These are phyloP conservation scores for Halictus rubicundus DNA, from an alignment of 1,140 invertebrate species.

Conservation along the genomic window DNA sequence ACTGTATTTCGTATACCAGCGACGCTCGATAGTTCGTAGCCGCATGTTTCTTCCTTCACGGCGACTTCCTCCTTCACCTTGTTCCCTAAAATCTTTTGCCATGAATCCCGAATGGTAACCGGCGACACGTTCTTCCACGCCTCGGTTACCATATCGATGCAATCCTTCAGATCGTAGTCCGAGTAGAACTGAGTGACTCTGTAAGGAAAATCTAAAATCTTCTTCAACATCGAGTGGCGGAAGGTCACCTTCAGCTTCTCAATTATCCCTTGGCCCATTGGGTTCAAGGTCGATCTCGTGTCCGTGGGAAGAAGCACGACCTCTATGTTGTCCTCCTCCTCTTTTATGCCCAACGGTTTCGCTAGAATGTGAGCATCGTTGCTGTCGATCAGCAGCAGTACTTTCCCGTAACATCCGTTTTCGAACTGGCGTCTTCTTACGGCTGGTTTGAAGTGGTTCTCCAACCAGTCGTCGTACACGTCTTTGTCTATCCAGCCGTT, in stretches of 20 bases:
- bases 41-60: background rate
- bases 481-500: background rate
- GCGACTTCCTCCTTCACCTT: background rate
- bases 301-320: background rate
- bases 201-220: background rate
- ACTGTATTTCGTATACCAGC: background rate
- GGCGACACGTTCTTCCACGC: background rate
- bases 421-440: background rate
- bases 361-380: background rate
- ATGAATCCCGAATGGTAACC: background rate
- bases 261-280: background rate
- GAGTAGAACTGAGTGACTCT: background rate
- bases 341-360: background rate
- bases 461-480: background rate
- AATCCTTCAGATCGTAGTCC: background rate
- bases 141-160: background rate
- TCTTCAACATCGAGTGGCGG: background rate
- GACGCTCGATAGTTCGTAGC: background rate
- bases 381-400: background rate
- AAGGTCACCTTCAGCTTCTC: background rate
- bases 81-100: background rate
- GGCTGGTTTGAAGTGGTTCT: constrained; percentile 4
- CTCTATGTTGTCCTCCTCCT: background rate
- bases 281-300: background rate
- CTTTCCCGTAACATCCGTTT: background rate